Evolutionary conservation across 2,888 invertebrate species (phyloP).

Genomic region (Cryptus armator): DNA sequence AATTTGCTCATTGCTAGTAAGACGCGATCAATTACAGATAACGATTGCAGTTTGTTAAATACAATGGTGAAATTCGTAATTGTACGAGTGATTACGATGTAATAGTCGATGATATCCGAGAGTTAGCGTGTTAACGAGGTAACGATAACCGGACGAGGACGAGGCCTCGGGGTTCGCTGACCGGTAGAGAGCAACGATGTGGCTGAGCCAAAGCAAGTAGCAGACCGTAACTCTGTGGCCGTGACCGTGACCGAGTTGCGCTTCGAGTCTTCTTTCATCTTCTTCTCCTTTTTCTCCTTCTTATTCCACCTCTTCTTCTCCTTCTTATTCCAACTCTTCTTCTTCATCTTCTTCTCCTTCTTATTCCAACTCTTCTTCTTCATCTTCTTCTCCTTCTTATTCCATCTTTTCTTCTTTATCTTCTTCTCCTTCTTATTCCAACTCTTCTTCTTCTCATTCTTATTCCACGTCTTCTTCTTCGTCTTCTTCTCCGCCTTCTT

Average conservation of each 20-base stretch:
- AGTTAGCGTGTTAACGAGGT: constrained; percentile 40
- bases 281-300: constrained; percentile 21
- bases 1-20: background rate
- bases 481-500: too few species aligned
- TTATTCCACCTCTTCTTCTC: constrained; percentile 15
- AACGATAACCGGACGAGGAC: constrained; percentile 43
- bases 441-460: too few species aligned
- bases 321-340: too few species aligned
- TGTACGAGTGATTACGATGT: background rate
- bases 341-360: too few species aligned
- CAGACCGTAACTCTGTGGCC: constrained; percentile 75
- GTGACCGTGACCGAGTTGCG: constrained; percentile 77
- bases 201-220: constrained; percentile 64
- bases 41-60: background rate
- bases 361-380: too few species aligned
- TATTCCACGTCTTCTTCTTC: too few species aligned
- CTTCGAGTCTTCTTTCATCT: constrained; percentile 49
- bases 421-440: too few species aligned
- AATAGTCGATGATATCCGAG: constrained; percentile 22
- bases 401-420: too few species aligned
- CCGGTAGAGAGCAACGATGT: constrained; percentile 71
- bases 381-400: too few species aligned
- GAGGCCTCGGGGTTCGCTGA: constrained; percentile 63
- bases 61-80: background rate
- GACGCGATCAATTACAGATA: background rate